phyloP scores from a whole-genome alignment of 2,888 invertebrate species.

The Eutolmus rufibarbis region DNA sequence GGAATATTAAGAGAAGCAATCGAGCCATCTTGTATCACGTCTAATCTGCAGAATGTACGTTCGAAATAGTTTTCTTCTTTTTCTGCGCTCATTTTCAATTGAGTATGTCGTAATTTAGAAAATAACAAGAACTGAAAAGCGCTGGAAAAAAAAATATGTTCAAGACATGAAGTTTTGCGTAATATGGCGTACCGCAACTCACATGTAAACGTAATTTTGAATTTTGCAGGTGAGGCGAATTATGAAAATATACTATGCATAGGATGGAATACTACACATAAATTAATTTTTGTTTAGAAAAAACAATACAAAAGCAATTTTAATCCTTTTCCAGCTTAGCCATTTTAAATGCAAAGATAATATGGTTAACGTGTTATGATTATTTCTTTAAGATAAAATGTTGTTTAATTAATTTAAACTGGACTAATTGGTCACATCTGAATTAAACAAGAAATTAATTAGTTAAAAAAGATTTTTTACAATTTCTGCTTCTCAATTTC shows the following conservation, averaged over 20 bases:
- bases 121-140: conserved; percentile 21
- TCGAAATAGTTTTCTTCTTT: not conserved
- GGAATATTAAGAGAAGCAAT: not conserved
- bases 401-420: too few species aligned
- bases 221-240: not conserved
- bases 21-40: not conserved
- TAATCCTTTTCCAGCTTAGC: not conserved
- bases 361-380: too few species aligned
- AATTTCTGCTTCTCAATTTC: too few species aligned
- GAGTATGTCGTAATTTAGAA: conserved; percentile 30
- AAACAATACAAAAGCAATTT: not conserved
- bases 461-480: too few species aligned
- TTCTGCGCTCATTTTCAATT: not conserved
- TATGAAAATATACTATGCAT: not conserved
- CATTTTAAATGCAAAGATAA: too few species aligned
- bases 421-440: too few species aligned
- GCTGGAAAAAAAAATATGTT: not conserved
- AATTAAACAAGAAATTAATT: too few species aligned
- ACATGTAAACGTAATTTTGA: conserved; percentile 12
- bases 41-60: not conserved
- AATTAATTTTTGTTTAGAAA: not conserved
- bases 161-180: not conserved
- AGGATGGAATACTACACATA: not conserved
- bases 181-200: not conserved
- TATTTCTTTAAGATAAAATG: too few species aligned